Evolutionary conservation across 2,113 vertebrate genomes (phyloP).

Genomic region (Prionailurus viverrinus): DNA sequence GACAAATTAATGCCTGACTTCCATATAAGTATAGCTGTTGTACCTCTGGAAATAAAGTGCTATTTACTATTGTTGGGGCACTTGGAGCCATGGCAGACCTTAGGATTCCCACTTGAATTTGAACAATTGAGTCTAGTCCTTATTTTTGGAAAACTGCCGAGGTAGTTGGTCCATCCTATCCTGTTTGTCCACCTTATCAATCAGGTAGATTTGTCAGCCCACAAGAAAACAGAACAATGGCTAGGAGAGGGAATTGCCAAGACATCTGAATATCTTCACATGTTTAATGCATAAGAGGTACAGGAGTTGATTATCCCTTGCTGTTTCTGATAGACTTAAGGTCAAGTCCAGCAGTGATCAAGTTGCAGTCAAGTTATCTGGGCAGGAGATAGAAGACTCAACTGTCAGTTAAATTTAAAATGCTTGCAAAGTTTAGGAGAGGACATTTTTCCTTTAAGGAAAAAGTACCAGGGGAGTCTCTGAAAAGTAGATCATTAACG

Average conservation of each 20-base stretch:
- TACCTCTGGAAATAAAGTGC: not conserved
- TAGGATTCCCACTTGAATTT: not conserved
- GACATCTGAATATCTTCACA: no score
- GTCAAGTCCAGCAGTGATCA: not conserved
- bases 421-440: not conserved
- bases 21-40: not conserved
- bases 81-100: not conserved
- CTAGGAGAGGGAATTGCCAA: not conserved
- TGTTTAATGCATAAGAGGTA: not conserved
- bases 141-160: not conserved
- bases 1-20: not conserved
- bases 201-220: not conserved
- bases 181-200: not conserved
- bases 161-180: not conserved
- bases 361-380: not conserved
- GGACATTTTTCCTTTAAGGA: not conserved
- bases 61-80: not conserved
- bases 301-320: not conserved
- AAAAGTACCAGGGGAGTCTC: not conserved
- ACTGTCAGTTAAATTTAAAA: not conserved
- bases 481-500: not conserved
- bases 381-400: not conserved
- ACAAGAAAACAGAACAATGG: not conserved
- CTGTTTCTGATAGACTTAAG: not conserved
- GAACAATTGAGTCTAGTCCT: not conserved